Evolutionary conservation across 2,113 vertebrate genomes (phyloP).

Genomic region (Upupa epops): DNA sequence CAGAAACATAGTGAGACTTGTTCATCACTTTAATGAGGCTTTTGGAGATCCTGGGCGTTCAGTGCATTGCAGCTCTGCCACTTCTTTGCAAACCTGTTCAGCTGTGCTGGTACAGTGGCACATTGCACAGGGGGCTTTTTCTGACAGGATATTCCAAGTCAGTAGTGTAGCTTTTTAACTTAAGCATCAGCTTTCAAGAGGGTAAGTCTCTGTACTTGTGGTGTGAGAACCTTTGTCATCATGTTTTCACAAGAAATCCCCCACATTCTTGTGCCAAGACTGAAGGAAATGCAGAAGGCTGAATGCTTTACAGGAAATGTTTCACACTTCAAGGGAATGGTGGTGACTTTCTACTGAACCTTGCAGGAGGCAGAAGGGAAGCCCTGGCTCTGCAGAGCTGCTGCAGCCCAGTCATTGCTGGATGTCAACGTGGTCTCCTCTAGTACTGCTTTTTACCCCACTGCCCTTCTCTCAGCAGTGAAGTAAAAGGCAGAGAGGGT

Average conservation of each 20-base stretch:
- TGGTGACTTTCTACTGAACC: not conserved
- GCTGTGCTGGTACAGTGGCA: not conserved
- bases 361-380: not conserved
- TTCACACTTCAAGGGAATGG: rapidly evolving
- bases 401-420: not conserved
- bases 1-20: not conserved
- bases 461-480: not conserved
- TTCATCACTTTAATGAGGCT: not conserved
- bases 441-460: not conserved
- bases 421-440: not conserved
- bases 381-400: not conserved
- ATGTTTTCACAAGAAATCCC: not conserved
- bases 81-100: too few species aligned
- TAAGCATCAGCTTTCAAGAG: not conserved
- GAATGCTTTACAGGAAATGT: not conserved
- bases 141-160: not conserved
- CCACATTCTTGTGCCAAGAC: not conserved
- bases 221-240: not conserved
- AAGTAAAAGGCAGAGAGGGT: not conserved
- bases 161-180: not conserved
- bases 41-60: not conserved
- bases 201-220: not conserved
- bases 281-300: not conserved
- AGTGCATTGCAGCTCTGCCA: not conserved
- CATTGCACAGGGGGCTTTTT: not conserved